Percentiles rank a stretch among this genome's conserved stretches.
phyloP scores from a whole-genome alignment of 2,797 vertebrate genomes.

The Taenioides sp. region DNA sequence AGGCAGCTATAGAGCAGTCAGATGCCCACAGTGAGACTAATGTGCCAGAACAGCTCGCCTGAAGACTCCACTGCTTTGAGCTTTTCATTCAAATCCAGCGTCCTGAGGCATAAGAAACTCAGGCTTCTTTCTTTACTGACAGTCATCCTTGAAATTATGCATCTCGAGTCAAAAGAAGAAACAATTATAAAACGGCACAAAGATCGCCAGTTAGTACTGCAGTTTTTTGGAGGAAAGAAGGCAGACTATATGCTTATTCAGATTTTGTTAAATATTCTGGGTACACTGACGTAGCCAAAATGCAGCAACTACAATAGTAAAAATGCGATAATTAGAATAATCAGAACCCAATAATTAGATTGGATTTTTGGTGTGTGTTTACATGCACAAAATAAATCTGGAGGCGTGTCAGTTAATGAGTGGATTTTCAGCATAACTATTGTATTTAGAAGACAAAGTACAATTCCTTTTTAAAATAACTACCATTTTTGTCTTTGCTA shows the following conservation, averaged over 20 bases:
- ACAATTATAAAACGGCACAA: conserved; percentile 12
- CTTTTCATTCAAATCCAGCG: conserved; percentile 40
- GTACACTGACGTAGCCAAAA: too few relatives aligned
- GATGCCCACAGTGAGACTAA: conserved; percentile 39
- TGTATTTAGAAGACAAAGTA: too few relatives aligned
- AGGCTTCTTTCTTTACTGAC: conserved; percentile 30
- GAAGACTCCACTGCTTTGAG: conserved; percentile 33
- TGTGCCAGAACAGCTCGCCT: conserved; percentile 35
- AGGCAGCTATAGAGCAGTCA: conserved; percentile 6
- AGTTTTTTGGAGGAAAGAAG: neutral
- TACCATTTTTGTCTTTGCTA: too few relatives aligned
- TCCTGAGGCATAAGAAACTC: conserved; percentile 25
- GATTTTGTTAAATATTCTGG: too few relatives aligned
- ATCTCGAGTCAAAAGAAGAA: conserved; percentile 18
- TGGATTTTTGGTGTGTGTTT: too few relatives aligned
- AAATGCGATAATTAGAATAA: too few relatives aligned
- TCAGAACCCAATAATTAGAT: too few relatives aligned
- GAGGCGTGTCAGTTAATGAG: too few relatives aligned
- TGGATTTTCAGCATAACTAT: too few relatives aligned
- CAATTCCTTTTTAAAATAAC: too few relatives aligned
- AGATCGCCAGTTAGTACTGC: neutral
- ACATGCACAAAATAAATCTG: too few relatives aligned
- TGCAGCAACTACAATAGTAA: too few relatives aligned
- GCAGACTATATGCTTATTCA: neutral
- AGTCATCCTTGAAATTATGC: conserved; percentile 22